These are phyloP conservation scores for Crenuchus spilurus DNA, from an alignment of 2,797 vertebrate genomes.

Conservation along the genomic window DNA sequence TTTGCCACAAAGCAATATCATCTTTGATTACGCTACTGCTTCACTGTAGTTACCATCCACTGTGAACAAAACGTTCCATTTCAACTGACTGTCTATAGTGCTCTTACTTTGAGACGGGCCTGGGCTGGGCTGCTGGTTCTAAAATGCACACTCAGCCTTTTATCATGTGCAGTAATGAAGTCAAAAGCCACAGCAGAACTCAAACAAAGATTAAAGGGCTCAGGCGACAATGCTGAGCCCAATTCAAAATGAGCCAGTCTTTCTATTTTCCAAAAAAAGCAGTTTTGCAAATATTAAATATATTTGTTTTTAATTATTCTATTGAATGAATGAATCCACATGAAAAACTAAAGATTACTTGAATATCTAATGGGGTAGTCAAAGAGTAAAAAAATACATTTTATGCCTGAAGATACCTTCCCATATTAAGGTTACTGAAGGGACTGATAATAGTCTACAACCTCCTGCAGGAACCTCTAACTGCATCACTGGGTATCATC, in stretches of 20 bases:
- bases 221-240: constrained; percentile 64
- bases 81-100: constrained; percentile 51
- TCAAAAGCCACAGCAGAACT: constrained; percentile 75
- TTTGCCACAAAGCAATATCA: constrained; percentile 15
- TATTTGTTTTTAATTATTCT: neutral
- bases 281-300: too few relatives aligned
- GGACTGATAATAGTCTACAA: too few relatives aligned
- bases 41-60: constrained; percentile 17
- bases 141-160: constrained; percentile 80
- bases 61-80: constrained; percentile 34
- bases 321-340: neutral
- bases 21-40: constrained; percentile 35
- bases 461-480: too few relatives aligned
- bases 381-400: too few relatives aligned
- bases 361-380: neutral
- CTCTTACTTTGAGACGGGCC: constrained; percentile 71
- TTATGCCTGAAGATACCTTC: too few relatives aligned
- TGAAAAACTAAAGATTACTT: neutral
- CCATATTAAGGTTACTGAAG: too few relatives aligned
- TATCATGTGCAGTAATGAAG: constrained; percentile 71
- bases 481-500: too few relatives aligned
- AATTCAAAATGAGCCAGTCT: constrained; percentile 70
- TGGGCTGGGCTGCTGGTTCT: constrained; percentile 69
- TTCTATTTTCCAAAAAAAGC: neutral
- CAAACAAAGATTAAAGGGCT: constrained; percentile 75